Base-by-base conservation (phyloP, 2,888 invertebrate species). In the Carcina quercana region DNA sequence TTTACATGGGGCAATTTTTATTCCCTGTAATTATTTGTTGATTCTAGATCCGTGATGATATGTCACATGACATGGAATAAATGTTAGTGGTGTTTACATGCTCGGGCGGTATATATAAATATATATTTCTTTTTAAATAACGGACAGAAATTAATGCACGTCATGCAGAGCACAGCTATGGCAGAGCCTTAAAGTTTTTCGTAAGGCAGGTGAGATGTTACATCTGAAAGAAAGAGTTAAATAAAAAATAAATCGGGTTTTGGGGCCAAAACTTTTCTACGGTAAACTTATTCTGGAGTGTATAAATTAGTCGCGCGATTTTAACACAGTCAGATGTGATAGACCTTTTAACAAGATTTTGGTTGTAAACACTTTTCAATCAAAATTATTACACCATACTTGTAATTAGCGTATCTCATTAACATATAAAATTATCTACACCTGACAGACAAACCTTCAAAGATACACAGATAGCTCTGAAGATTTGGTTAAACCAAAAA, bases 151-250 rank as follows among this genome's bases (percentile, higher is more conserved):
- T 63, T 65, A 73, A 76, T 71, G 70, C 73, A 62, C 67, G 63
- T 68, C 82, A 83, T 83, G 82, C 82, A 74, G 71, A 73, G 68
- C 68, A 74, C 74, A 68, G 71, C 71, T 73, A 79, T 79, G 80
- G 80, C 74, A 69, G 78, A 68, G 74, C 85, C n/a, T 91, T 91
- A 94, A 86, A 95, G 91, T 89, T 94, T 94, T 89, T 94, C 94
- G 86, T 94, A 95, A 86, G 94, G 94, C 88, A 92, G 92, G 85
- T 91, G 90, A 84, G 94, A 91, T 86, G 91, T 93, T 84, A 94
- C 93, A 87, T 95, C 94, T 94, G 94, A 86, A 91, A 92, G 88
- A 86, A 87, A 86, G n/a, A 86, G 86, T 68, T 61, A 73, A 73
- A 72, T 57, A 57, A 66, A 69, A 74, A 57, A 55, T 54, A 56